Conservation (phyloP, 2,113 vertebrate species). For the Bubo scandiacus region DNA sequence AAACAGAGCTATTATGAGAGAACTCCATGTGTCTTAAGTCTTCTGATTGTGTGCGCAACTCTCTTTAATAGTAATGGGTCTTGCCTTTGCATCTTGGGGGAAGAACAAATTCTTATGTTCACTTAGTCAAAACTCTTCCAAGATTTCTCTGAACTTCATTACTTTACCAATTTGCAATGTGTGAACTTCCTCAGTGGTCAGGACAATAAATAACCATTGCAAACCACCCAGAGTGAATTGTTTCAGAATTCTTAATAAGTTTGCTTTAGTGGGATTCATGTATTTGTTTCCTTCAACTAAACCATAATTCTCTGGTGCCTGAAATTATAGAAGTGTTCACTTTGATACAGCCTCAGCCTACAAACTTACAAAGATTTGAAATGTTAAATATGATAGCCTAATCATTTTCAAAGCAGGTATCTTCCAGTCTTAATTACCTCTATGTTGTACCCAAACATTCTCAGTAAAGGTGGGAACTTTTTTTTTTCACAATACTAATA, state of each 20-base stretch:
- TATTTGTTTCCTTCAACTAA: not conserved
- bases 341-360: not conserved
- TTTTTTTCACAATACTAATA: not conserved
- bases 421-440: not conserved
- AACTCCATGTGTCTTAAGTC: not conserved
- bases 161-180: not conserved
- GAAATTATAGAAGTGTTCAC: not conserved
- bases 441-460: not conserved
- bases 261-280: not conserved
- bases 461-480: not conserved
- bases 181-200: not conserved
- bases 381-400: not conserved
- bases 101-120: not conserved
- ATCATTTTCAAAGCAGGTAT: not conserved
- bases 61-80: not conserved
- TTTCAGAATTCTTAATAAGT: not conserved
- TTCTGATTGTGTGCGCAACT: not conserved
- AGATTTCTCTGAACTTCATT: not conserved
- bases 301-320: not conserved
- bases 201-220: not conserved
- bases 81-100: not conserved
- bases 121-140: not conserved
- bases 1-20: not conserved
- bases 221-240: not conserved
- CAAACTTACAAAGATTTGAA: not conserved